phyloP scores from a whole-genome alignment of 2,888 invertebrate genomes.

The Bellardia pandia region DNA sequence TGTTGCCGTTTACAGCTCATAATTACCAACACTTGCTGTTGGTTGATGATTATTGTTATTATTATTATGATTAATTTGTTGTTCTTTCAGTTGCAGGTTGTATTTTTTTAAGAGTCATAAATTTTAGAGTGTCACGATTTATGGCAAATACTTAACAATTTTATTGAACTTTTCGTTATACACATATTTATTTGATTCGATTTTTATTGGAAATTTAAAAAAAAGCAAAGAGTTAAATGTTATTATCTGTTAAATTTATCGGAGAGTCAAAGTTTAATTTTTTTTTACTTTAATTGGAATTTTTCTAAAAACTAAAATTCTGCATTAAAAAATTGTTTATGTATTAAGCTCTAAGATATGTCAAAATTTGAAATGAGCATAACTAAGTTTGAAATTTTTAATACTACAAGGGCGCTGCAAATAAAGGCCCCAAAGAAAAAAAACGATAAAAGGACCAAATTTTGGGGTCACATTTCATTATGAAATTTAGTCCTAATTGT shows the following conservation, averaged over 20 bases:
- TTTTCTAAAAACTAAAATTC: too few relatives aligned
- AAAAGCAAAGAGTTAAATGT: constrained; percentile 12
- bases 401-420: too few relatives aligned
- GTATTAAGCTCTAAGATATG: too few relatives aligned
- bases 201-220: constrained; percentile 6
- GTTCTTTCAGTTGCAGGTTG: constrained; percentile 52
- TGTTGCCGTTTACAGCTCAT: constrained; percentile 74
- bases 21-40: constrained; percentile 73
- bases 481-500: too few relatives aligned
- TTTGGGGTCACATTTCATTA: too few relatives aligned
- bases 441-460: too few relatives aligned
- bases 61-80: constrained; percentile 55
- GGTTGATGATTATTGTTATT: constrained; percentile 62
- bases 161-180: constrained; percentile 50
- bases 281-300: not conserved
- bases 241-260: not conserved
- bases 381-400: too few relatives aligned
- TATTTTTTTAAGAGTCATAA: constrained; percentile 49
- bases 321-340: too few relatives aligned
- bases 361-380: too few relatives aligned
- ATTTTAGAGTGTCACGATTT: constrained; percentile 65
- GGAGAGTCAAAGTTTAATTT: not conserved
- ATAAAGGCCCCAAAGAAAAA: too few relatives aligned
- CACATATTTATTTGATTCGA: constrained; percentile 27
- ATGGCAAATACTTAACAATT: constrained; percentile 22